A percentile compares a stretch with the other conserved stretches of the same genome.
These are phyloP conservation scores for Benitochromis conjunctus DNA, from an alignment of 2,113 vertebrate genomes.

Conservation along the genomic window DNA sequence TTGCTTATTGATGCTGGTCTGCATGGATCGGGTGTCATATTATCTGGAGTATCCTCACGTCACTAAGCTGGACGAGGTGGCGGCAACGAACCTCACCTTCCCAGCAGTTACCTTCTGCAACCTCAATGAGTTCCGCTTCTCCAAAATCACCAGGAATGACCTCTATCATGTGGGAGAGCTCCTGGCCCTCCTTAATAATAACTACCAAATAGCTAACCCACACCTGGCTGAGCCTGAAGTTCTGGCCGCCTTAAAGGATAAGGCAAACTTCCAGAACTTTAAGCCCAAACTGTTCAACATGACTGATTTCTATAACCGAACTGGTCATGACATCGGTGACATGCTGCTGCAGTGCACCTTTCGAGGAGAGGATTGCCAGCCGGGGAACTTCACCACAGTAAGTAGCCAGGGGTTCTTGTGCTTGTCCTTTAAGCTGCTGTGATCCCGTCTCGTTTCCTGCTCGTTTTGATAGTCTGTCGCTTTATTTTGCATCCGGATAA, in stretches of 20 bases:
- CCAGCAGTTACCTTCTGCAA: conserved; percentile 87
- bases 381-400: conserved; percentile 83
- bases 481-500: not conserved
- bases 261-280: conserved; percentile 85
- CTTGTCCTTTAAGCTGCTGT: not conserved
- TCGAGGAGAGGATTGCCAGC: conserved; percentile 75
- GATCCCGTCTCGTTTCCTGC: not conserved
- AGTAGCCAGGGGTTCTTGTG: conserved; percentile 45
- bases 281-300: conserved; percentile 87
- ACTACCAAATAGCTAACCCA: conserved; percentile 80
- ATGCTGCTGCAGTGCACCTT: conserved; percentile 88
- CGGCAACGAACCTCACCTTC: conserved; percentile 83
- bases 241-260: conserved; percentile 80
- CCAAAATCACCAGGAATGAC: conserved; percentile 83
- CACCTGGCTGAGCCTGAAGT: conserved; percentile 81
- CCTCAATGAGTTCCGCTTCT: conserved; percentile 88
- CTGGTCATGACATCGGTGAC: conserved; percentile 82
- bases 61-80: conserved; percentile 80
- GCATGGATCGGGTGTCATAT: conserved; percentile 81
- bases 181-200: conserved; percentile 81
- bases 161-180: conserved; percentile 86
- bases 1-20: conserved; percentile 78
- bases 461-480: not conserved
- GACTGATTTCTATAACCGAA: conserved; percentile 88
- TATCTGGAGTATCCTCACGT: conserved; percentile 83